Evolutionary conservation across 2,113 vertebrate genomes (phyloP).

Genomic region (Anolis carolinensis): DNA sequence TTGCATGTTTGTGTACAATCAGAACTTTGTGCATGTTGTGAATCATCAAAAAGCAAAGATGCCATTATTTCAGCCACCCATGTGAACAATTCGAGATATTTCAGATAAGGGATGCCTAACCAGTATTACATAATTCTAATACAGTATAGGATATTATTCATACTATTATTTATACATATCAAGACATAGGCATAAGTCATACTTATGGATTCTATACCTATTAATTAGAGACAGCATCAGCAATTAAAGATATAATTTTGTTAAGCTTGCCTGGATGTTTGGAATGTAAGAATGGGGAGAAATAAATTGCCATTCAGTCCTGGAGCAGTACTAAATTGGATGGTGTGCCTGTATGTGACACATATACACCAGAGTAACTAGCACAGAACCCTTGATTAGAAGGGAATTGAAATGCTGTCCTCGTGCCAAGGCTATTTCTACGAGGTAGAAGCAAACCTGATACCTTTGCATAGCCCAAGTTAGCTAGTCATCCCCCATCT

Average conservation of each 20-base stretch:
- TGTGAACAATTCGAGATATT: no score
- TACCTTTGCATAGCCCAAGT: constrained; percentile 42
- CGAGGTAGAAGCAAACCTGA: constrained; percentile 44
- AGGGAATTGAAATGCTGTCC: background rate
- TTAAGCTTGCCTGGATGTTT: background rate
- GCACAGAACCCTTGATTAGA: background rate
- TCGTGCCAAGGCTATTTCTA: background rate
- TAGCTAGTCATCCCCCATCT: constrained; percentile 36
- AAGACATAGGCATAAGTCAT: background rate
- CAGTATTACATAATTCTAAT: no score
- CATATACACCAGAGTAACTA: background rate
- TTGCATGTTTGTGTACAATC: no score
- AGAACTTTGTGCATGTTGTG: no score
- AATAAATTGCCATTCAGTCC: background rate
- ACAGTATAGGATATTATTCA: no score
- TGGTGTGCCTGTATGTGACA: background rate
- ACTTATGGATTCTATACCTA: background rate
- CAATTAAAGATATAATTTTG: background rate
- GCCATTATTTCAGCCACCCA: no score
- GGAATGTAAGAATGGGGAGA: background rate
- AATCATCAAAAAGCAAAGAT: no score
- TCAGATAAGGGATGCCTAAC: no score
- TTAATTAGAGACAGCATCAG: background rate
- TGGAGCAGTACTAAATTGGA: background rate
- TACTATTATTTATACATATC: no score